Percentiles rank a stretch among this genome's conserved stretches.
These are phyloP conservation scores for Eurystomus glaucurus DNA, from an alignment of 2,797 vertebrate species.

Conservation along the genomic window DNA sequence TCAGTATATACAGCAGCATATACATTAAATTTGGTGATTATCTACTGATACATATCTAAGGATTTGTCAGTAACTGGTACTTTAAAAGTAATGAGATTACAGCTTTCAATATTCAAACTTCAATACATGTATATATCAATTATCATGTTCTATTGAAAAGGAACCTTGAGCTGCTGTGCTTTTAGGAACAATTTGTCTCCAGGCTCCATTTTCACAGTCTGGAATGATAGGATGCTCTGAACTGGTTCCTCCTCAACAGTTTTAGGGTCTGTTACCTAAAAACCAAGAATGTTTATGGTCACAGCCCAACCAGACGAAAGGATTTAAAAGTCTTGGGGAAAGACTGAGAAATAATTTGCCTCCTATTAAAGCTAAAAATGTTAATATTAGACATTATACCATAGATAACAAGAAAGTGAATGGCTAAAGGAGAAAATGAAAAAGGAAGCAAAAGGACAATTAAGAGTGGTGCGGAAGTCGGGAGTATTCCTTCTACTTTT, in stretches of 20 bases:
- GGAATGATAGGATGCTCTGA: slow-evolving; percentile 15
- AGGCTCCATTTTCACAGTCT: slow-evolving; percentile 51
- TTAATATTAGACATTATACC: accelerated
- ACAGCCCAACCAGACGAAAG: not conserved
- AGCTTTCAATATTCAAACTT: not conserved
- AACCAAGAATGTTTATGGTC: not conserved
- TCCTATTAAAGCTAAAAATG: not conserved
- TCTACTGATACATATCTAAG: not conserved
- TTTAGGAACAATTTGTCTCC: slow-evolving; percentile 81
- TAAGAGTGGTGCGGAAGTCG: not conserved
- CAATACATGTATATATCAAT: not conserved
- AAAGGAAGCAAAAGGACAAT: not conserved
- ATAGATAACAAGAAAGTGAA: not conserved
- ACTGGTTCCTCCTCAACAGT: not conserved
- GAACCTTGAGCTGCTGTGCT: slow-evolving; percentile 83
- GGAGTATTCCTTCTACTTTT: not conserved
- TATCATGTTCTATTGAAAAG: not conserved
- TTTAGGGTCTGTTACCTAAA: slow-evolving; percentile 33
- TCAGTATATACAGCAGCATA: not conserved
- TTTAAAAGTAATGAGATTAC: not conserved
- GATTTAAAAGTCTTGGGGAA: not conserved
- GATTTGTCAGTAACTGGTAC: not conserved
- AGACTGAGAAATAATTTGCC: not conserved
- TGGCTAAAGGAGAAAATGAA: not conserved
- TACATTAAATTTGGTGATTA: not conserved